phyloP scores from a whole-genome alignment of 2,888 invertebrate species.

The Falcaria lacertinaria region DNA sequence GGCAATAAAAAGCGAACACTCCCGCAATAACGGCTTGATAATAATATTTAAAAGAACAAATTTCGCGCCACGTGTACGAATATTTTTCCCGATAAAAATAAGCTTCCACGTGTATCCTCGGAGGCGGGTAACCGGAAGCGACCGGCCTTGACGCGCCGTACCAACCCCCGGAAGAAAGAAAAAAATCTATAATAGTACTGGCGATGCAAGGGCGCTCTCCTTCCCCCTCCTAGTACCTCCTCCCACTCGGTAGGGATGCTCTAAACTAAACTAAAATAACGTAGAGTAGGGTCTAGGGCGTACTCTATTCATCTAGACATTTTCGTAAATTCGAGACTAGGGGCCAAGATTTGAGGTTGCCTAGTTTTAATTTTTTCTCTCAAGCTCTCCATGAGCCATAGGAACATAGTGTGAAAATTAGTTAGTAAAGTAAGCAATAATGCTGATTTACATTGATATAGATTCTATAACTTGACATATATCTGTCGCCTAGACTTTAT shows the following conservation, averaged over 20 bases:
- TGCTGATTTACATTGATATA: too few species aligned
- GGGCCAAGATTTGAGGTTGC: too few species aligned
- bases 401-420: too few species aligned
- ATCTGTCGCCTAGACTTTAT: too few species aligned
- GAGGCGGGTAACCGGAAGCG: slow-evolving; percentile 48
- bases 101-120: slow-evolving; percentile 46
- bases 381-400: too few species aligned
- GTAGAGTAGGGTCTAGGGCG: too few species aligned
- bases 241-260: not conserved
- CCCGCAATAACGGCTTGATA: not conserved
- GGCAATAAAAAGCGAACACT: too few species aligned
- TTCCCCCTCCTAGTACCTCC: slow-evolving; percentile 16
- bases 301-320: too few species aligned
- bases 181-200: slow-evolving; percentile 65
- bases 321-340: too few species aligned
- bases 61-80: not conserved
- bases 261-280: not conserved
- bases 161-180: slow-evolving; percentile 57
- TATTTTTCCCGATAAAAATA: slow-evolving; percentile 32
- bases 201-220: slow-evolving; percentile 43
- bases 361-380: too few species aligned
- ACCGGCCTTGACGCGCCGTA: slow-evolving; percentile 59
- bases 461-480: too few species aligned
- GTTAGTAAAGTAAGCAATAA: too few species aligned
- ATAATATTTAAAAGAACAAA: not conserved